Conservation (phyloP, 2,888 invertebrate species). For the Pyrrhosoma nymphula region DNA sequence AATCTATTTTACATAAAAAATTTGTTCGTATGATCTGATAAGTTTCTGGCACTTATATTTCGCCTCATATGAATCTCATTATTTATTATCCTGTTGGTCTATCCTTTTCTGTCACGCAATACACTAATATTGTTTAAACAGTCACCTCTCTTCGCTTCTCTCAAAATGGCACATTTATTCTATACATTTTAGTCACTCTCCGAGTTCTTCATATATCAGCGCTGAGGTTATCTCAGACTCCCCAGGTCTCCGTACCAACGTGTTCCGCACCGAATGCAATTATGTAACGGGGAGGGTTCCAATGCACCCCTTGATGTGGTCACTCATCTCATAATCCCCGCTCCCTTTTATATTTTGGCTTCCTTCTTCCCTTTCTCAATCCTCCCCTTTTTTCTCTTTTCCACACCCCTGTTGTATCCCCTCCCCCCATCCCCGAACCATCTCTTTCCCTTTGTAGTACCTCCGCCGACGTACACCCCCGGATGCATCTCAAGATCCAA, state of each 20-base stretch:
- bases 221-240: background rate
- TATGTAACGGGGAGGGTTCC: background rate
- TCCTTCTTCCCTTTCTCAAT: background rate
- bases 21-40: too few relatives aligned
- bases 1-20: too few relatives aligned
- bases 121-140: too few relatives aligned
- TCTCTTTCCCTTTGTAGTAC: background rate
- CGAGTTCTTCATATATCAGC: too few relatives aligned
- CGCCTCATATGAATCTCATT: too few relatives aligned
- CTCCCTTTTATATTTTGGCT: constrained; percentile 6
- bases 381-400: background rate
- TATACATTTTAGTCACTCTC: too few relatives aligned
- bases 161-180: too few relatives aligned
- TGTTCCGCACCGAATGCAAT: background rate
- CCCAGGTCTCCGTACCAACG: background rate
- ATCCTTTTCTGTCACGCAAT: too few relatives aligned
- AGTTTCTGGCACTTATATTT: too few relatives aligned
- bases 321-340: background rate
- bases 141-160: too few relatives aligned
- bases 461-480: background rate
- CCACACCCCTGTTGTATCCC: background rate
- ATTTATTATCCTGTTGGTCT: too few relatives aligned
- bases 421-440: too few relatives aligned
- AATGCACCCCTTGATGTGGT: background rate
- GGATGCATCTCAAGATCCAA: background rate